Percentiles rank a stretch among this genome's conserved stretches.
These are phyloP conservation scores for Solen grandis DNA, from an alignment of 1,140 invertebrate species.

Conservation along the genomic window DNA sequence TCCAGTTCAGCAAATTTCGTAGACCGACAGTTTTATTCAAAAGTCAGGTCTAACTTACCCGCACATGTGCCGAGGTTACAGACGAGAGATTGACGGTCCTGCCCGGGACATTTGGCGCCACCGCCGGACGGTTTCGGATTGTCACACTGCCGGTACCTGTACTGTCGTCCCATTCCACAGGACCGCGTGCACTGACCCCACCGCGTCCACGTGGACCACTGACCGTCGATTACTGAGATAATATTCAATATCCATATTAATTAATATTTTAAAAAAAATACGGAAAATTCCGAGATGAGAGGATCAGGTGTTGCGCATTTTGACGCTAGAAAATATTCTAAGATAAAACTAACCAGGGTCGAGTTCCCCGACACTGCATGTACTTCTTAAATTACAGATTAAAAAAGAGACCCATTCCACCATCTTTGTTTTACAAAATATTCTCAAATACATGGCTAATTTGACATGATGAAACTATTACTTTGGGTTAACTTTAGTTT, in stretches of 20 bases:
- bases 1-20: too few species aligned
- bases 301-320: too few species aligned
- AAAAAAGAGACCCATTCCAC: too few species aligned
- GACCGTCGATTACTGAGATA: conserved; percentile 66
- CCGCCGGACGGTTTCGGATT: conserved; percentile 74
- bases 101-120: conserved; percentile 70
- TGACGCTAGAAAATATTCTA: too few species aligned
- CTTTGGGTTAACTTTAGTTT: too few species aligned
- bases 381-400: too few species aligned
- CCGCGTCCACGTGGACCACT: conserved; percentile 70
- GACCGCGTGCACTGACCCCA: conserved; percentile 70
- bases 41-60: conserved; percentile 57
- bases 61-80: conserved; percentile 61
- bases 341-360: too few species aligned
- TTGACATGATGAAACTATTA: too few species aligned
- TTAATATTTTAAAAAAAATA: not conserved
- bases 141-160: conserved; percentile 69
- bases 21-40: too few species aligned
- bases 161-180: conserved; percentile 71
- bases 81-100: conserved; percentile 27
- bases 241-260: conserved; percentile 2
- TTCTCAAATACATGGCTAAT: too few species aligned
- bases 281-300: not conserved
- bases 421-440: too few species aligned
- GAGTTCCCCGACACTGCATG: too few species aligned